phyloP scores from a whole-genome alignment of 2,797 vertebrate species.

The Artibeus lituratus region DNA sequence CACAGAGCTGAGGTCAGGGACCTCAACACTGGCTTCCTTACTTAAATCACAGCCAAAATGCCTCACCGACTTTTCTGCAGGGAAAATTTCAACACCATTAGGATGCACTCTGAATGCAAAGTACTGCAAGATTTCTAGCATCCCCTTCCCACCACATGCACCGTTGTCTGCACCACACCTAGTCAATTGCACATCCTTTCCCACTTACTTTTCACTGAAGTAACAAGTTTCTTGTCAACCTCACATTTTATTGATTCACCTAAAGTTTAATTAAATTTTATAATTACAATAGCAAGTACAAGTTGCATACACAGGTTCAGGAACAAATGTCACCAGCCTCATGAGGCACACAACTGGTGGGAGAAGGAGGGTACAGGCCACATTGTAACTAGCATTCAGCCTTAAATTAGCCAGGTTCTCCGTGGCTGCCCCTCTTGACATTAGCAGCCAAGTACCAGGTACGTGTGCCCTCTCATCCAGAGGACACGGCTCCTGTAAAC shows the following conservation, averaged over 20 bases:
- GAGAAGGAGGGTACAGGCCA: not conserved
- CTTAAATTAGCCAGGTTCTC: not conserved
- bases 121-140: not conserved
- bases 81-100: not conserved
- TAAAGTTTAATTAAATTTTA: constrained; percentile 44
- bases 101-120: not conserved
- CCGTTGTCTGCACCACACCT: not conserved
- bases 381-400: not conserved
- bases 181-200: not conserved
- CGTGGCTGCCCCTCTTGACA: not conserved
- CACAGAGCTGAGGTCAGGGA: not conserved
- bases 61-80: not conserved
- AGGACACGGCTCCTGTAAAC: not conserved
- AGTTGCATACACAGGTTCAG: not conserved
- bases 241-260: not conserved
- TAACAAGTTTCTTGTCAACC: not conserved
- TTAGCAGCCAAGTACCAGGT: too few relatives aligned
- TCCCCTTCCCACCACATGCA: not conserved
- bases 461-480: not conserved
- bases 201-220: not conserved
- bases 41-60: not conserved
- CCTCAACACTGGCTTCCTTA: not conserved
- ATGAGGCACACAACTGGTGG: not conserved
- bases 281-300: constrained; percentile 21
- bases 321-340: not conserved